Evolutionary conservation across 1,140 invertebrate genomes (phyloP), one percentile per base, ranked within the genome.

Genomic region (Magallana angulata): DNA sequence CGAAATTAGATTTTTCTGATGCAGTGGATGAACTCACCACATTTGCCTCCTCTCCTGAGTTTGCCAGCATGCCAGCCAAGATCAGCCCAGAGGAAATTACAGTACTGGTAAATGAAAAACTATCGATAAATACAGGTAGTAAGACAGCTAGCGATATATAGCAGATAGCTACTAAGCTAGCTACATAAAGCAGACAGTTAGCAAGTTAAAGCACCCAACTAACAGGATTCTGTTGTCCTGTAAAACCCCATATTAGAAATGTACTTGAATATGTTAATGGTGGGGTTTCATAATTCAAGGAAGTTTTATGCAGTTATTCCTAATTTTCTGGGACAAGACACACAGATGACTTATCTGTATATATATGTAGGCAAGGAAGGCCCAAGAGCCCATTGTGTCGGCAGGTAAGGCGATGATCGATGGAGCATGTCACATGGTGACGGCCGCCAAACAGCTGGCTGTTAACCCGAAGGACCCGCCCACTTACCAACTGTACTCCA

Each of bases 21-120:
- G 98, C 98, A 2, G 98, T 99, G 4, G 97, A 99, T 87, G 97
- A 97, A 89, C 96, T 99, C n/a, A 97, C 97, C 82, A 97, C 97
- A 58, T 99, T 99, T 95, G 98, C 98, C 0, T 97, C 97, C 87
- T 98, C 97, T 12, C 97, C 98, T 0, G 98, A 99, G 94, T 99
- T 99, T 94, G 96, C 97, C 1, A 97, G 97, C 71, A 96, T 98
- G 82, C 98, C 98, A 0, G 98, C 98, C 0, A 97, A 97, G 92
- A 99, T 99, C 86, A 98, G 98, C 0, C 93, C 96, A 0, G 91
- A 96, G 97, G 92, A 94, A 89, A 82, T 82, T 82, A 24, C 4
- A 18, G 18, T 24, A 24, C 24, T 0, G 24, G 24, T 16, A 64
- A 14, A 16, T 18, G 62, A 64, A 14, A 5, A 48, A 1, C 36